Percentiles rank a stretch among this genome's conserved stretches.
These are phyloP conservation scores for Arge pagana DNA, from an alignment of 2,888 invertebrate genomes.

Conservation along the genomic window DNA sequence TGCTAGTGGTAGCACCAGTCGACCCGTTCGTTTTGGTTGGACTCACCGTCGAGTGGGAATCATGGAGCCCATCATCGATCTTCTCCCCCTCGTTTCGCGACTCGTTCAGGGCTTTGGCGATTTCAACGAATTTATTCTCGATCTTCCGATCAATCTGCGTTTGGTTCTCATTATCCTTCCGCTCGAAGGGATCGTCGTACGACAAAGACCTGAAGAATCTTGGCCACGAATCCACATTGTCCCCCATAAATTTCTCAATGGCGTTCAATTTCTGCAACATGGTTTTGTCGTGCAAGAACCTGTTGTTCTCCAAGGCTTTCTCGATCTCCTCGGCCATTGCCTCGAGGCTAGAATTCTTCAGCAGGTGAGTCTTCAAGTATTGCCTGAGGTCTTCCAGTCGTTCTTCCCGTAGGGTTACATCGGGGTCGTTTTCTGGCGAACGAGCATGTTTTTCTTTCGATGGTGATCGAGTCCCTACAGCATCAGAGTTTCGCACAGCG, in stretches of 20 bases:
- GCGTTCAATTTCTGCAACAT: conserved; percentile 1
- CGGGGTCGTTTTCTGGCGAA: too few relatives aligned
- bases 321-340: background rate
- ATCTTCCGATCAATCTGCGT: conserved; percentile 36
- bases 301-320: background rate
- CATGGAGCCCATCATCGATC: background rate
- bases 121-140: conserved; percentile 38
- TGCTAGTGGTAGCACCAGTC: background rate
- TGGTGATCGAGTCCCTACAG: too few relatives aligned
- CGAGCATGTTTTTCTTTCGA: too few relatives aligned
- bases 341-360: conserved; percentile 1
- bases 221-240: conserved; percentile 8
- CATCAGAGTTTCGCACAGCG: too few relatives aligned
- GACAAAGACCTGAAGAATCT: conserved; percentile 27
- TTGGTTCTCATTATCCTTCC: conserved; percentile 22
- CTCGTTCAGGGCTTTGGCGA: conserved; percentile 36
- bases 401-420: too few relatives aligned
- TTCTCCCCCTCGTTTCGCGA: conserved; percentile 24
- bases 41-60: background rate
- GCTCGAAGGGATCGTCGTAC: conserved; percentile 22
- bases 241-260: conserved; percentile 4
- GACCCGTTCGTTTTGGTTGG: background rate
- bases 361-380: background rate
- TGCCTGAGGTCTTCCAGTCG: too few relatives aligned
- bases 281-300: background rate